Evolutionary conservation across 1,140 invertebrate genomes (phyloP).

Genomic region (Drosophila lacteicornis): DNA sequence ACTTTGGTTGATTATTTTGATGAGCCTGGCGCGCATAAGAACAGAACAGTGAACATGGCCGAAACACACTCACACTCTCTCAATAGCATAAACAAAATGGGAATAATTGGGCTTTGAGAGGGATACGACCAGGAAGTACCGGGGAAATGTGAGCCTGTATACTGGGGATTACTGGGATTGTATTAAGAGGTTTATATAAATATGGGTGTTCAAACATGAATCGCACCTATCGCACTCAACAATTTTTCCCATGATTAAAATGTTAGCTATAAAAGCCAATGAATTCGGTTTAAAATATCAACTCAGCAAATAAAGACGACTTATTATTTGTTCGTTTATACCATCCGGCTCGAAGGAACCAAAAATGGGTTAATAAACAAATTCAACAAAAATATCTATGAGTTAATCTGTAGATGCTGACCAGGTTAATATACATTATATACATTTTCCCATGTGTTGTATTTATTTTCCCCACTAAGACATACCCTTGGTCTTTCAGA

Average conservation of each 20-base stretch:
- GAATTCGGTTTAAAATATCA: too few relatives aligned
- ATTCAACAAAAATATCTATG: not conserved
- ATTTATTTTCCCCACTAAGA: not conserved
- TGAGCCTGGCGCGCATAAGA: conserved; percentile 59
- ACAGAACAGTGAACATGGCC: conserved; percentile 68
- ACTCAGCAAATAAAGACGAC: too few relatives aligned
- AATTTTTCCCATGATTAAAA: too few relatives aligned
- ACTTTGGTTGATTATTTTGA: conserved; percentile 82
- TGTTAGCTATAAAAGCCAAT: too few relatives aligned
- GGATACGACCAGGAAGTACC: not conserved
- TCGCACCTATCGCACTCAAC: too few relatives aligned
- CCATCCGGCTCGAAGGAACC: too few relatives aligned
- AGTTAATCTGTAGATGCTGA: too few relatives aligned
- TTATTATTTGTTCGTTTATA: too few relatives aligned
- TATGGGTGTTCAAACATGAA: too few relatives aligned
- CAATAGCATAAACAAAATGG: conserved; percentile 10
- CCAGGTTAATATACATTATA: not conserved
- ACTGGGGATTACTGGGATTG: not conserved
- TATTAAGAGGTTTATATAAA: not conserved
- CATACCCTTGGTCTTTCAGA: not conserved
- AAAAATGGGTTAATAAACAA: not conserved
- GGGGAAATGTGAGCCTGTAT: too few relatives aligned
- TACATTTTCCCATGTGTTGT: not conserved
- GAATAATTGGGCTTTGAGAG: not conserved
- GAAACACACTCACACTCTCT: conserved; percentile 9